phyloP scores from a whole-genome alignment of 2,113 vertebrate genomes.

The Salvator merianae region DNA sequence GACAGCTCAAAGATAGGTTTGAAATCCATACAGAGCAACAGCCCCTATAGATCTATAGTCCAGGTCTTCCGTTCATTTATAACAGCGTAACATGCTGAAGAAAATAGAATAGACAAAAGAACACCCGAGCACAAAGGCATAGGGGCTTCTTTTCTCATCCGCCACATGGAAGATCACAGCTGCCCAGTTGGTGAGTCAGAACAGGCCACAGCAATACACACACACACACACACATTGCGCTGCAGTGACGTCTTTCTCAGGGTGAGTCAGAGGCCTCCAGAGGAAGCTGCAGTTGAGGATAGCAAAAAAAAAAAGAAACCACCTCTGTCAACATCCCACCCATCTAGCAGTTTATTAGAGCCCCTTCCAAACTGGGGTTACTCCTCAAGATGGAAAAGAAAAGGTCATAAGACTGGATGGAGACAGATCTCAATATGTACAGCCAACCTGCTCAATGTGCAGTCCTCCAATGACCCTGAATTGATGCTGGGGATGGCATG shows the following conservation, averaged over 20 bases:
- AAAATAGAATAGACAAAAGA: neutral
- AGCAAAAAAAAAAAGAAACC: neutral
- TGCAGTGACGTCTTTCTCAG: constrained; percentile 16
- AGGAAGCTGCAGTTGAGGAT: neutral
- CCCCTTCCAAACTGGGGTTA: neutral
- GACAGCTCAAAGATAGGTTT: neutral
- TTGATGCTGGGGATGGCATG: too few species aligned
- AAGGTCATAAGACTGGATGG: neutral
- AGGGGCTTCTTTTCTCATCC: neutral
- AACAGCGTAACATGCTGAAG: neutral
- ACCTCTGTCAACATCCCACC: neutral
- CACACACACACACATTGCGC: neutral
- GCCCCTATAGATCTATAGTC: neutral
- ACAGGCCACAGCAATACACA: neutral
- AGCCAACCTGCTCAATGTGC: neutral
- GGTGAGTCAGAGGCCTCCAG: constrained; percentile 26
- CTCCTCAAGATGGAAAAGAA: neutral
- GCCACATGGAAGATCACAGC: neutral
- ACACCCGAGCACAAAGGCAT: neutral
- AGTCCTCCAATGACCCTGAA: too few species aligned
- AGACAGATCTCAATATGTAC: neutral
- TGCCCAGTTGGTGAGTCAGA: constrained; percentile 22
- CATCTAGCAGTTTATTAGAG: neutral
- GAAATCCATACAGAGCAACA: neutral
- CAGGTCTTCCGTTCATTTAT: neutral